Evolutionary conservation across 2,797 vertebrate genomes (phyloP).

Genomic region (Crax fasciolata): DNA sequence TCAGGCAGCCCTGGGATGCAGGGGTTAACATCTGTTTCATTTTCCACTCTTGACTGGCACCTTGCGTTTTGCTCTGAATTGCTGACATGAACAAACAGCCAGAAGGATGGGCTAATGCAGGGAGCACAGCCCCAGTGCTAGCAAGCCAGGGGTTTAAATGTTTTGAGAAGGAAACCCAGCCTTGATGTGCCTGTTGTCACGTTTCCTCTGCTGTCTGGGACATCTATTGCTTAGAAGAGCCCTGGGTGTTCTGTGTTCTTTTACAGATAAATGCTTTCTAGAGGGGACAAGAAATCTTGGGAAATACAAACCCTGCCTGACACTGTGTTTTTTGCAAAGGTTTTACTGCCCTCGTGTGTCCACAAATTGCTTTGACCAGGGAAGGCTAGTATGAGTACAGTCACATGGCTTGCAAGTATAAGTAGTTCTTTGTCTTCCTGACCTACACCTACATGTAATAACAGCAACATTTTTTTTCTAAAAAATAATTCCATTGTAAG

Average conservation of each 20-base stretch:
- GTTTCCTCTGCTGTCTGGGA: neutral
- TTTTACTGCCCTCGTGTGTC: slow-evolving; percentile 70
- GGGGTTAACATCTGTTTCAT: neutral
- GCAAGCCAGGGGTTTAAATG: neutral
- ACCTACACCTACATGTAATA: neutral
- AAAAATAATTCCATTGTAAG: accelerated
- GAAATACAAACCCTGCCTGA: neutral
- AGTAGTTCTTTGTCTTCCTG: slow-evolving; percentile 1
- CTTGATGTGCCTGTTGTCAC: neutral
- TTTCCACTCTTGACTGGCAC: neutral
- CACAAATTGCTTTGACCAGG: neutral
- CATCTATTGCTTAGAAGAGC: neutral
- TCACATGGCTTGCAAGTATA: neutral
- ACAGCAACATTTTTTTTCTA: neutral
- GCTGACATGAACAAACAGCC: neutral
- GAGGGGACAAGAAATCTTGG: neutral
- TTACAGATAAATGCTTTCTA: neutral
- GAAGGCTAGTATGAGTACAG: neutral
- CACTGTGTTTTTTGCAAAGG: neutral
- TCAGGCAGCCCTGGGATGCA: neutral
- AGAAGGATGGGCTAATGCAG: neutral
- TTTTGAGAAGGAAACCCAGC: neutral
- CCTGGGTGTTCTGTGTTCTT: neutral
- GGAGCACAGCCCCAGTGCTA: neutral
- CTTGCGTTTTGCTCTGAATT: neutral